Conservation (phyloP, 2,113 vertebrate species). For the Tyrannus savana region DNA sequence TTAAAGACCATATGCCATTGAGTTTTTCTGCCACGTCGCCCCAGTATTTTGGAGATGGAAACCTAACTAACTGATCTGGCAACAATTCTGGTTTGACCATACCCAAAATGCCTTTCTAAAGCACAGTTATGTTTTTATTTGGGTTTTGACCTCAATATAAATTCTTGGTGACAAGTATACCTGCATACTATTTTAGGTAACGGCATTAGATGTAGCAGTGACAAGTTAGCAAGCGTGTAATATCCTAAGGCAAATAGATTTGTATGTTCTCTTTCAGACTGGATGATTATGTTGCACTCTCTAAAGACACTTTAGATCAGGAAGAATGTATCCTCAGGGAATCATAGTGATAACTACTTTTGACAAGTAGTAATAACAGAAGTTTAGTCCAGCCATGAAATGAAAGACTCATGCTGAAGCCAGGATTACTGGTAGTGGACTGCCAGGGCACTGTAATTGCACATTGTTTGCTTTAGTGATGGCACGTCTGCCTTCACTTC, state of each 20-base stretch:
- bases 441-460: not conserved
- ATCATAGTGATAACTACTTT: conserved; percentile 46
- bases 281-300: conserved; percentile 25
- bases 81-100: not conserved
- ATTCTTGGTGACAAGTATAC: not conserved
- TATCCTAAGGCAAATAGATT: conserved; percentile 55
- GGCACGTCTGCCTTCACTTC: not conserved
- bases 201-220: conserved; percentile 3
- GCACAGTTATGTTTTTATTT: not conserved
- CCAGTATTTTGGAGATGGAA: not conserved
- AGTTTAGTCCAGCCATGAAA: conserved; percentile 34
- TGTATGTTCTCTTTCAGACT: conserved; percentile 49
- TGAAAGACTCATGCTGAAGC: not conserved
- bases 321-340: conserved; percentile 32
- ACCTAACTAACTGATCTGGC: not conserved
- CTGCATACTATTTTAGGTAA: not conserved
- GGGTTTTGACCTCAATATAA: not conserved
- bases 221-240: conserved; percentile 39
- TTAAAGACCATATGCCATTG: not conserved
- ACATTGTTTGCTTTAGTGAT: not conserved
- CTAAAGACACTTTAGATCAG: conserved; percentile 54
- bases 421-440: conserved; percentile 3
- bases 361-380: conserved; percentile 59
- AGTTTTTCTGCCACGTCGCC: not conserved
- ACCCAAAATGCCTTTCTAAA: not conserved